Evolutionary conservation across 2,113 vertebrate species (phyloP), one percentile per base, ranked within the genome.

Genomic region (Equus quagga): DNA sequence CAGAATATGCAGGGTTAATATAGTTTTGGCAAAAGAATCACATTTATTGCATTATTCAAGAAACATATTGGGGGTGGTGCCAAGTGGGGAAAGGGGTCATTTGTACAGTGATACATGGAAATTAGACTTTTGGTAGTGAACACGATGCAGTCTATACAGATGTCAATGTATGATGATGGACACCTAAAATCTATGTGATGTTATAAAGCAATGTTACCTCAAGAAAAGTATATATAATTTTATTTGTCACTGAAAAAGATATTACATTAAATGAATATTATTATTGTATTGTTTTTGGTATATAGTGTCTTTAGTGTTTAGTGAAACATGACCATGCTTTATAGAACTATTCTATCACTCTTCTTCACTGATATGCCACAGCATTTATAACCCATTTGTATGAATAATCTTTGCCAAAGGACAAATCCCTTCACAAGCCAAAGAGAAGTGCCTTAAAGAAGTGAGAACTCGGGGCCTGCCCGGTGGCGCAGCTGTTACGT

Each of bases 1-100:
- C 3, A 78, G 6, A 64, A n/a, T 9, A 56, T 56, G 36, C 0
- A 1, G 6, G 4, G 10, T 1, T 31, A 4, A 62, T 33, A 46
- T 23, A 14, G 19, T 11, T 31, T 46, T 88, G 14, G 14, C 13
- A 13, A 36, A 21, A 13, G 7, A 8, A 31, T 46, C 1, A 26
- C 19, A 46, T 72, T 41, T 64, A 80, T 41, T 49, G 0, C 6
- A 46, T 72, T 14, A 26, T 23, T 73, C 31, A 5, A 12, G 24
- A 28, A 72, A 54, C 2, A 54, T 14, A 54, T 54, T 54, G 51
- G 51, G 12, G 51, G 51, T 2, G 14, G 51, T 12, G 51, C 51
- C 51, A 54, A 54, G 14, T 54, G 51, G 51, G 12, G 13, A 54
- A 54, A 54, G 49, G 49, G 49, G 49, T 51, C 49, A 51, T 51